Conservation (phyloP, 2,797 vertebrate genomes). For the Mycteria americana region DNA sequence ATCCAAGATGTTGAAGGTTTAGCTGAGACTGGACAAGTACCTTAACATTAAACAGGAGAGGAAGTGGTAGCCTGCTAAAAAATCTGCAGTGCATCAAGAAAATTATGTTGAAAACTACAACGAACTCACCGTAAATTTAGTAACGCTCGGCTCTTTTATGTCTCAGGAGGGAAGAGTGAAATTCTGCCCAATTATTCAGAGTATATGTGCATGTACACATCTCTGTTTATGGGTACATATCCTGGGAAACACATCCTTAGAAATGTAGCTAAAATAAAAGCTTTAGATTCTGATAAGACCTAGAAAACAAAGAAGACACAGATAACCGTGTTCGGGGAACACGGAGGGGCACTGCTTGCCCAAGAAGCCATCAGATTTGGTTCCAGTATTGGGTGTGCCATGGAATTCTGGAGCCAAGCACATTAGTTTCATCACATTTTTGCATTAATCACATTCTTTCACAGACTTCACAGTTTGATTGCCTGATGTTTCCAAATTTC, state of each 20-base stretch:
- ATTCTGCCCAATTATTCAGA: slow-evolving; percentile 19
- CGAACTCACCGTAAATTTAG: slow-evolving; percentile 42
- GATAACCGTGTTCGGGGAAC: neutral
- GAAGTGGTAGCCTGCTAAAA: slow-evolving; percentile 2
- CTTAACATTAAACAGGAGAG: neutral
- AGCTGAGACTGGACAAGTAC: neutral
- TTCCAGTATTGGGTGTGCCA: slow-evolving; percentile 43
- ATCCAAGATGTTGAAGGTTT: neutral
- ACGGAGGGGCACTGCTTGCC: slow-evolving; percentile 2
- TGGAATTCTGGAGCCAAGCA: slow-evolving; percentile 49
- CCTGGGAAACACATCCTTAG: slow-evolving; percentile 12
- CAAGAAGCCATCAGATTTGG: slow-evolving; percentile 55
- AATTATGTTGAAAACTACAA: slow-evolving; percentile 46
- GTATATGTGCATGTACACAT: neutral
- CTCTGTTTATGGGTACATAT: neutral
- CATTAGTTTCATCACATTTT: slow-evolving; percentile 61
- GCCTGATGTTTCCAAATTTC: slow-evolving; percentile 68
- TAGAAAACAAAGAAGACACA: neutral
- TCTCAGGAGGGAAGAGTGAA: slow-evolving; percentile 29
- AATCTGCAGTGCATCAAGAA: slow-evolving; percentile 62
- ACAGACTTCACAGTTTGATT: slow-evolving; percentile 71
- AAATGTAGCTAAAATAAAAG: neutral
- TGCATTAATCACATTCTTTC: slow-evolving; percentile 72
- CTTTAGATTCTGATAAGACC: neutral
- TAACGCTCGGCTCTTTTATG: slow-evolving; percentile 42